Base-by-base conservation (phyloP, 2,888 invertebrate species). In the Eristalis arbustorum region DNA sequence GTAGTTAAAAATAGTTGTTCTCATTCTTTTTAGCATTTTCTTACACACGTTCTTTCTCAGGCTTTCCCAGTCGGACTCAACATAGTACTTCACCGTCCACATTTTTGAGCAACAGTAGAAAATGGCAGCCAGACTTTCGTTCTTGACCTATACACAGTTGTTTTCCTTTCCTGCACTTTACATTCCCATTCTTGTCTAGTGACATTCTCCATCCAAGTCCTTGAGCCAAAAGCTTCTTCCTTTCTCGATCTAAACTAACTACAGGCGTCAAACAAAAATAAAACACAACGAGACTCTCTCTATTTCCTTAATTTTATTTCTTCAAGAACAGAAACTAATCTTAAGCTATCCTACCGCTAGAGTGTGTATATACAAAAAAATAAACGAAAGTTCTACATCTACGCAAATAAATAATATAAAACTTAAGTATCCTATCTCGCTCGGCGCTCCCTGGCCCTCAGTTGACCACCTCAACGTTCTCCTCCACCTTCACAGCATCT, bases 381-480 rank as follows among this genome's bases (percentile, higher is more conserved):
- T 2, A 31, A 59, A 61, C 57, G 8, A 71, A n/a, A 69, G 28
- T 25, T 23, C 25, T 42, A 75, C 69, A 57, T 73, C 79, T 79
- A 73, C 37, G 42, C 68, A 63, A 73, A 71, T 77, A 87, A 87
- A 87, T 87, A 82, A 77, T 57, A 71, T 49, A 66, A 71, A 67
- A 72, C 72, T 63, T 81, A 81, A 73, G 18, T 66, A 72, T 49
- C 49, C 75, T 76, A 77, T 59, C 40, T 80, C 72, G 63, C 68
- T 40, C 22, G 56, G 42, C 18, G 11, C 28, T 18, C 56, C 42
- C 18, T 1, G 18, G 31, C 28, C 14, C 40, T 90, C 89, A 92
- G 89, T 92, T 92, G 49, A 92, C 92, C 37, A 92, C 93, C 71
- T 93, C 93, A 1, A 92, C 92, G 77, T 90, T 90, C 63, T 91